phyloP scores from a whole-genome alignment of 2,113 vertebrate species.

The Podilymbus podiceps region DNA sequence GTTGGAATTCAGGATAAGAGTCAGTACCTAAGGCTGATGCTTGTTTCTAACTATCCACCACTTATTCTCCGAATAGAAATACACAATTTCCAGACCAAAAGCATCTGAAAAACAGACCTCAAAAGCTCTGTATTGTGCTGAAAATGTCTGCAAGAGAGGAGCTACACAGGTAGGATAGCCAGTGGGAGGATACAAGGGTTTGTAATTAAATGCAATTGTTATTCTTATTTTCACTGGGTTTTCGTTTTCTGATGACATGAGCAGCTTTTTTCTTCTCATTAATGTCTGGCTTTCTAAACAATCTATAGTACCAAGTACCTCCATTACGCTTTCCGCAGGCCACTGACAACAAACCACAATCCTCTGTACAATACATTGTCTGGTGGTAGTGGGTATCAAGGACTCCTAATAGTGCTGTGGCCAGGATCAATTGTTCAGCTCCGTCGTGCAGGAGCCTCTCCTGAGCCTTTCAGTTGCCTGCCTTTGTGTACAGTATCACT shows the following conservation, averaged over 20 bases:
- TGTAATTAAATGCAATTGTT: background rate
- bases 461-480: background rate
- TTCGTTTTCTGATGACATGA: background rate
- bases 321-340: background rate
- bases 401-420: conserved; percentile 1
- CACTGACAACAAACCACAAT: conserved; percentile 31
- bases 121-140: background rate
- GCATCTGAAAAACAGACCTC: background rate
- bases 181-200: background rate
- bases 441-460: conserved; percentile 17
- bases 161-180: background rate
- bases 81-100: background rate
- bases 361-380: conserved; percentile 19
- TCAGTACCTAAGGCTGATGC: background rate
- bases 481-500: conserved; percentile 16
- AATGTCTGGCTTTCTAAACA: conserved; percentile 26
- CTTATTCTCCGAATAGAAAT: background rate
- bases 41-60: background rate
- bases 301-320: background rate
- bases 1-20: background rate
- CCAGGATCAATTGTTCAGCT: background rate
- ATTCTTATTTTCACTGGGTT: background rate
- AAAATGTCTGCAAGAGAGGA: background rate
- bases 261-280: background rate
- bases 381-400: conserved; percentile 6